Base-by-base conservation (phyloP, 1,140 invertebrate genomes). In the Aleiodes sp. region DNA sequence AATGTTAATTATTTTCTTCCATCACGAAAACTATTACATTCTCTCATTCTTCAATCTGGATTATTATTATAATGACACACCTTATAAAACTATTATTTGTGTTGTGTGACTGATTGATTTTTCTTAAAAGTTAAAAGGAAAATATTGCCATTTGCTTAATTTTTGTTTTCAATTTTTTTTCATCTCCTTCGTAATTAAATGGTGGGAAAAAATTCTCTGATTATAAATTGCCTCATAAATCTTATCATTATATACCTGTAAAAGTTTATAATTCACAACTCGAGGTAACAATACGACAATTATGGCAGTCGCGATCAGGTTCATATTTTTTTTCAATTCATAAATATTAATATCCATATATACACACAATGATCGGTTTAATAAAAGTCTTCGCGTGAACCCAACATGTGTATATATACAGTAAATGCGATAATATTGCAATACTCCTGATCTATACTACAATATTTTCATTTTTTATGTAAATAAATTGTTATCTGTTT, bases 211-310 rank as follows among this genome's bases (percentile, higher is more conserved):
- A 52, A 69, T 41, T 37, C 2, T 64, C 57, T 19, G 41, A 46
- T 68, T 16, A 68, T 65, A 60, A 66, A 46, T 59, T 59, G 56
- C 26, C 28, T 59, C 28, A 29, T 29, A 29, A 59, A n/a, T 29
- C 26, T 59, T 59, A 70, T 59, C 65, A 63, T 68, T 59, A 56
- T 71, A 75, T 73, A 33, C 68, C 70, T 72, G 57, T 75, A 76
- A 70, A 73, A 70, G 67, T 67, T 41, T 76, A 76, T 67, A 64
- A 73, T 71, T 68, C 65, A 76, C 82, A 83, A 81, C 28, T 73
- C 76, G 75, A 77, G 73, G 78, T 82, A 82, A 82, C 78, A 73
- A 80, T 74, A 83, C 82, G 75, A 78, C 78, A 82, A 76, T 82
- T 84, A 84, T 80, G 82, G 82, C 82, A 84, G 82, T 84, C 82